These are phyloP conservation scores for Callopanchax toddi DNA, from an alignment of 2,113 vertebrate genomes.

Conservation along the genomic window DNA sequence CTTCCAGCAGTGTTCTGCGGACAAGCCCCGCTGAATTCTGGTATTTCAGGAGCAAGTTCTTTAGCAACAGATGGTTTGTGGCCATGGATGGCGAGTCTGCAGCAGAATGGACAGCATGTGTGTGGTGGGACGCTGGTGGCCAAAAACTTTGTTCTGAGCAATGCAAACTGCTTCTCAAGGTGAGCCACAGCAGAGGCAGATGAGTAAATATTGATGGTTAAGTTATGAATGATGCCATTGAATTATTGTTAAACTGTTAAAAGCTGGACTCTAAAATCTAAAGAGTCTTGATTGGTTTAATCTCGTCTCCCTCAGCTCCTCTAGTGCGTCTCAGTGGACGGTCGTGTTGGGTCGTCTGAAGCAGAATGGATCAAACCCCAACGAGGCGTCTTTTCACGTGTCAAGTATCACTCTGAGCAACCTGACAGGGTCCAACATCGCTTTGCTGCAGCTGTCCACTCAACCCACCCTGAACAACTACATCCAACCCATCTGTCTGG, in stretches of 20 bases:
- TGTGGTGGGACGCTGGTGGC: slow-evolving; percentile 80
- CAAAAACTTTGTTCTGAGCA: slow-evolving; percentile 69
- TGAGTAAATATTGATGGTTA: too few relatives aligned
- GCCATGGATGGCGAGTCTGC: slow-evolving; percentile 85
- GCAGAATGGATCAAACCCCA: slow-evolving; percentile 35
- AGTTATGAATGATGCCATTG: too few relatives aligned
- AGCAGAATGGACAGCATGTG: slow-evolving; percentile 47
- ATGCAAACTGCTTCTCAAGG: slow-evolving; percentile 66
- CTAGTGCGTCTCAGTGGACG: not conserved
- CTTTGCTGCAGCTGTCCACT: slow-evolving; percentile 69
- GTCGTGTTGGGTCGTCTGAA: slow-evolving; percentile 52
- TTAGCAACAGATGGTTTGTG: slow-evolving; percentile 49
- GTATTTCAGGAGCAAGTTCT: not conserved
- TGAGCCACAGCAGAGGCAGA: too few relatives aligned
- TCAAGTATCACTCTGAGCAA: slow-evolving; percentile 36
- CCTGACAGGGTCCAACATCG: slow-evolving; percentile 74
- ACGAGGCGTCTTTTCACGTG: slow-evolving; percentile 8
- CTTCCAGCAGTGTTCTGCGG: slow-evolving; percentile 69
- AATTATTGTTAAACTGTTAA: too few relatives aligned
- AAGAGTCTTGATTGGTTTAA: not conserved
- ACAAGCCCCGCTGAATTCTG: slow-evolving; percentile 20
- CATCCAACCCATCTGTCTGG: slow-evolving; percentile 84
- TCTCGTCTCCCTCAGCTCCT: slow-evolving; percentile 18
- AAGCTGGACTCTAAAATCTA: too few relatives aligned
- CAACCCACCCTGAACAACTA: slow-evolving; percentile 62